Conservation (phyloP, 2,888 invertebrate genomes). For the Phymatocera aterrima region DNA sequence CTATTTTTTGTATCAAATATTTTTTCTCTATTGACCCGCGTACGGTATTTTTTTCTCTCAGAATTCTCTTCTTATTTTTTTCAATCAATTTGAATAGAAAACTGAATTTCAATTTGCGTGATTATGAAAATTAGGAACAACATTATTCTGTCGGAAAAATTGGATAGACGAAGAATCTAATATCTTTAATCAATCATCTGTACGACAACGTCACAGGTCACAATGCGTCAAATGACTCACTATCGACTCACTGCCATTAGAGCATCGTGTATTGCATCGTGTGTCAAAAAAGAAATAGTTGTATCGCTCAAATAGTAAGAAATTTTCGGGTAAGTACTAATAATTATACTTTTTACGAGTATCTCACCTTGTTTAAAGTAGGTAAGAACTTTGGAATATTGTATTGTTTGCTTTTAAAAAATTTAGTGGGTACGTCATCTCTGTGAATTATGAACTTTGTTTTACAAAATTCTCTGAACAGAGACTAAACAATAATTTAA, state of each 20-base stretch:
- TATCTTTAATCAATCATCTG: constrained; percentile 32
- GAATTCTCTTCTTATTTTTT: too few species aligned
- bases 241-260: constrained; percentile 43
- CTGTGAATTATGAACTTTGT: neutral
- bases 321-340: constrained; percentile 45
- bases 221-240: constrained; percentile 39
- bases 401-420: constrained; percentile 12
- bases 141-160: neutral
- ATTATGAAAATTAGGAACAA: neutral
- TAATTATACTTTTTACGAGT: constrained; percentile 43
- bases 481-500: too few species aligned
- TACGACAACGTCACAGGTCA: constrained; percentile 41
- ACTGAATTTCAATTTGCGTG: neutral
- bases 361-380: constrained; percentile 41
- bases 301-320: constrained; percentile 45
- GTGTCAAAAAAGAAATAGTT: constrained; percentile 43
- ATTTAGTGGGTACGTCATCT: neutral
- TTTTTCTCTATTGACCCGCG: constrained; percentile 13
- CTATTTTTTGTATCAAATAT: neutral
- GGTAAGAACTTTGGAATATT: constrained; percentile 1
- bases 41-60: too few species aligned
- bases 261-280: constrained; percentile 44
- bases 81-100: neutral
- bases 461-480: neutral
- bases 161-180: constrained; percentile 28